Percentiles rank a stretch among this genome's conserved stretches.
phyloP scores from a whole-genome alignment of 2,797 vertebrate genomes.

The Kryptolebias ocellatus region DNA sequence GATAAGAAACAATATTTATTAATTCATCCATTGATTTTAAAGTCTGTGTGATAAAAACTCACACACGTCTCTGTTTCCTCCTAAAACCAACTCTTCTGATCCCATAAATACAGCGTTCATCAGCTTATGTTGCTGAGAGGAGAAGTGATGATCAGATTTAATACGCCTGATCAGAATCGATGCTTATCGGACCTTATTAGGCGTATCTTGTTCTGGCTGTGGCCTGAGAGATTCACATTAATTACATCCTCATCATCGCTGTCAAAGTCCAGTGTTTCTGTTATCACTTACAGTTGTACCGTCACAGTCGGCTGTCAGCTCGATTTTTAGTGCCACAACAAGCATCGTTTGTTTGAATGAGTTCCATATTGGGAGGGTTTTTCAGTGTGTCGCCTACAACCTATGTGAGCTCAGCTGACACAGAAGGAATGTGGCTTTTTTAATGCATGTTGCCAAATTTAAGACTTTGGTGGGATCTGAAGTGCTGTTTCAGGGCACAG shows the following conservation, averaged over 20 bases:
- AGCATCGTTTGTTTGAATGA: not conserved
- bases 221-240: constrained; percentile 8
- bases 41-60: not conserved
- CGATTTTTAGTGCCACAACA: not conserved
- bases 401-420: not conserved
- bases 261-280: constrained; percentile 3
- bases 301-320: constrained; percentile 4
- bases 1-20: not conserved
- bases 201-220: constrained; percentile 1
- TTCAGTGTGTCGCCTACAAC: not conserved
- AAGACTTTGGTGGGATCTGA: too few relatives aligned
- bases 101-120: not conserved
- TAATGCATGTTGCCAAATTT: too few relatives aligned
- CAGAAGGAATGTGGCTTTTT: not conserved
- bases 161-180: not conserved
- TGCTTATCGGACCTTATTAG: constrained; percentile 13
- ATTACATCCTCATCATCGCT: constrained; percentile 15
- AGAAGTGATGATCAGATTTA: not conserved
- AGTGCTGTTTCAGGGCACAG: too few relatives aligned
- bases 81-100: not conserved
- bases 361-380: too few relatives aligned
- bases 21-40: constrained; percentile 5
- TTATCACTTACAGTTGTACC: constrained; percentile 3
- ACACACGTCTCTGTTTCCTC: not conserved
- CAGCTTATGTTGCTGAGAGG: not conserved